Base-by-base conservation (phyloP, 2,888 invertebrate genomes). In the Ischnura elegans region DNA sequence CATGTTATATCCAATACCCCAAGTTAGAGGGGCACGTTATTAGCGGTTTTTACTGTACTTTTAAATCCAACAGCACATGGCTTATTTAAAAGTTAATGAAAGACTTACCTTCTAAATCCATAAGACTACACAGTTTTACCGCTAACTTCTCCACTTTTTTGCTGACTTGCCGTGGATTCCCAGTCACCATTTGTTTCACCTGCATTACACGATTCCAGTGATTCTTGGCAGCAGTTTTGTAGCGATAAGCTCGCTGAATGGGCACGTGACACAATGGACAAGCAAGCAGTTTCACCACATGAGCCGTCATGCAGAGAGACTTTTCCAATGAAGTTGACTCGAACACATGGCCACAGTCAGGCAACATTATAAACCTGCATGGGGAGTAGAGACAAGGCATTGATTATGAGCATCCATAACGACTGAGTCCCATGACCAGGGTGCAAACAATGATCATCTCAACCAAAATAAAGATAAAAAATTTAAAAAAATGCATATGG, bases 221-320 rank as follows among this genome's bases (percentile, higher is more conserved):
- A 96, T 93, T 94, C 94, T 96, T 96, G 25, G 97, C 96, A 3
- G 96, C 94, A 94, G 97, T 96, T 94, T 97, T 97, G 95, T 97
- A 97, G 29, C 97, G 96, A 87, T 96, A 95, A 3, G 97, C 97
- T 94, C 96, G 96, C 29, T 96, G 96, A n/a, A 98, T 97, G 0
- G 97, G 96, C 42, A 96, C 96, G 93, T 96, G 97, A 95, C 97
- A 97, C 94, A 95, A 95, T 0, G 97, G 97, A 95, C 97, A 97
- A 0, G 93, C 93, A 94, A 96, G 96, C 85, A 96, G 95, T 45
- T 94, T 94, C 29, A 96, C 95, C 94, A 95, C 95, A 8, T 94
- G 94, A 43, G 94, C 94, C 4, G 94, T 94, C 13, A 94, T 94
- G 13, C 94, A 93, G 94, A 95, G 87, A 95, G 96, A 95, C 36